phyloP scores from a whole-genome alignment of 2,888 invertebrate species.

The Spisula subtruncata region DNA sequence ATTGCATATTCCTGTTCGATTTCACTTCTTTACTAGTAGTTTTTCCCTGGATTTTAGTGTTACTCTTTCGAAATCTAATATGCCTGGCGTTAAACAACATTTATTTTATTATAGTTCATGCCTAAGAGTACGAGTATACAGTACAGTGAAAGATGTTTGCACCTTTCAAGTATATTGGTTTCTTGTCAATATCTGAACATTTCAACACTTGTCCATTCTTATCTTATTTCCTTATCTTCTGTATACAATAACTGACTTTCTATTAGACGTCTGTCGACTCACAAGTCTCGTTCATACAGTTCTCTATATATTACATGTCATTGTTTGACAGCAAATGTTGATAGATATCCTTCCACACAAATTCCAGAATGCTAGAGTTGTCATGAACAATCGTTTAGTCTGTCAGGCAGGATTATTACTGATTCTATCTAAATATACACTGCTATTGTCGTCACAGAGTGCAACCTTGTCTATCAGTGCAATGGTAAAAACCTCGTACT shows the following conservation, averaged over 20 bases:
- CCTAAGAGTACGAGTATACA: no score
- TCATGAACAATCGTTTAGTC: not conserved
- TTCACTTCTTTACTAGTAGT: no score
- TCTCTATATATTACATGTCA: not conserved
- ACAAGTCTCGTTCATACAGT: not conserved
- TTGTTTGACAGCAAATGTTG: not conserved
- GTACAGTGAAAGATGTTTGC: no score
- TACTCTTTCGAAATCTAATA: no score
- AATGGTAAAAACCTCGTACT: no score
- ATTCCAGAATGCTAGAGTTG: not conserved
- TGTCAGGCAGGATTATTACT: not conserved
- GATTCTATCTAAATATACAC: not conserved
- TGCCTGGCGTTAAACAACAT: no score
- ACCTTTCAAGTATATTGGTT: not conserved
- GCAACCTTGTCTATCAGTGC: not conserved
- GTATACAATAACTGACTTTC: slow-evolving; percentile 17
- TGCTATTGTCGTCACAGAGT: not conserved
- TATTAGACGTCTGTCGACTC: not conserved
- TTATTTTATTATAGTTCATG: no score
- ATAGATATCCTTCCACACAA: not conserved
- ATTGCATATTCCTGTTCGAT: no score
- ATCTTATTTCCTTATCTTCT: not conserved
- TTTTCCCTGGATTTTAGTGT: no score
- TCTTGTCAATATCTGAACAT: not conserved
- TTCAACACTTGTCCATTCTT: not conserved